Base-by-base conservation (phyloP, 1,140 invertebrate species). In the Geopemphigus sp. region DNA sequence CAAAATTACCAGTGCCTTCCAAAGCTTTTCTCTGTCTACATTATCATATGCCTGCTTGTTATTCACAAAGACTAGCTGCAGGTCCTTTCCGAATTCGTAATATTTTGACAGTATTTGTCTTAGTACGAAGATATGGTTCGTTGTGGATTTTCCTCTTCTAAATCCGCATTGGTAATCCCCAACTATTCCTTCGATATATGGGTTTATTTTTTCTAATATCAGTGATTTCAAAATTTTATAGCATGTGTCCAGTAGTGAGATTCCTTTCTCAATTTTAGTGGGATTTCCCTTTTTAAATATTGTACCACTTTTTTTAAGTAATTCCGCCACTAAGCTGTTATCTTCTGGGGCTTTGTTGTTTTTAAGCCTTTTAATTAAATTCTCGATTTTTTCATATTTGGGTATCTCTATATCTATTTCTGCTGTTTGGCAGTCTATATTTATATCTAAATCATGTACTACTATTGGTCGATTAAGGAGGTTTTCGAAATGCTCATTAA, bases 211-310 rank as follows among this genome's bases (percentile, higher is more conserved):
- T 47, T 73, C 45, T 39, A 47, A 39, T 39, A 81, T 80, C 8
- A 73, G 22, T 57, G 47, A n/a, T n/a, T n/a, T 50, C n/a, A 50
- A 15, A 81, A 61, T 63, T 72, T 81, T 74, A 61, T 32, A 61
- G 10, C 70, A 26, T 39, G 54, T 45, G 19, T 64, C 24, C 19
- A 61, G n/a, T 61, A 57, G 45, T 15, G 66, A 74, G 15, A 81
- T 81, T 39, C 68, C 80, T 63, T 32, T 74, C 29, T 81, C 39
- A 19, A 19, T 56, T 19, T 56, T 56, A 56, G 54, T 56, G 19
- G n/a, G n/a, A n/a, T 56, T 56, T n/a, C n/a, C 54, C 19, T 56
- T 56, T 56, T 22, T 56, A 56, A 56, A 22, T 56, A 56, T 56
- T 56, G 15, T 56, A 56, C n/a, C 54, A 56, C 54, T 5, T 22